Evolutionary conservation across 2,113 vertebrate species (phyloP).

Genomic region (Myotis yumanensis): DNA sequence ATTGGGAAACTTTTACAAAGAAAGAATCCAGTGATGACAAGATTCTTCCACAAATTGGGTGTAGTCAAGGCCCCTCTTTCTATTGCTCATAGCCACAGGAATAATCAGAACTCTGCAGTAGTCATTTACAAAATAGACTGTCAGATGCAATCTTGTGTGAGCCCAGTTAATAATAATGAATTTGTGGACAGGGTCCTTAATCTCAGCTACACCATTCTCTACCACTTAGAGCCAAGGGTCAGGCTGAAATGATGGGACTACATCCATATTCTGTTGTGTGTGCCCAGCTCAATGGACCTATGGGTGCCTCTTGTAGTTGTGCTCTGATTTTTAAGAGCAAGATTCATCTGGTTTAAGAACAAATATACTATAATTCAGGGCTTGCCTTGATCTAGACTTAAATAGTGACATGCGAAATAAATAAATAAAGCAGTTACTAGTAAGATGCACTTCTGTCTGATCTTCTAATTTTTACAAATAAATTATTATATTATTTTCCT

Average conservation of each 20-base stretch:
- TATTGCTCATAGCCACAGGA: background rate
- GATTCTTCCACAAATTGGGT: background rate
- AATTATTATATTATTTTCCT: background rate
- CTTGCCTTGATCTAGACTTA: background rate
- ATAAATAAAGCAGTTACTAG: background rate
- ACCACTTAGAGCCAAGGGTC: background rate
- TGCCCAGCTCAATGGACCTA: background rate
- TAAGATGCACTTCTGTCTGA: background rate
- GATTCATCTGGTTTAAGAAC: background rate
- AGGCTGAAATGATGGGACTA: background rate
- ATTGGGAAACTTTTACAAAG: background rate
- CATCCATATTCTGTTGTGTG: background rate
- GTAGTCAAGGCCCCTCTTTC: background rate
- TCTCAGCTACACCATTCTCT: background rate
- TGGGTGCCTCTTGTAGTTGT: background rate
- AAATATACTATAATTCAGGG: background rate
- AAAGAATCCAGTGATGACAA: background rate
- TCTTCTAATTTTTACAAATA: background rate
- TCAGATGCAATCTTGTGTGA: background rate
- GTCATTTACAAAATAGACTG: background rate
- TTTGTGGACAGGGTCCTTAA: background rate
- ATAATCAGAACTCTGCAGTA: background rate
- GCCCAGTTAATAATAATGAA: background rate
- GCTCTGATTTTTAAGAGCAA: conserved; percentile 28
- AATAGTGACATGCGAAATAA: background rate